Evolutionary conservation across 1,140 invertebrate genomes (phyloP), one percentile per base, ranked within the genome.

Genomic region (Muscidifurax raptorellus): DNA sequence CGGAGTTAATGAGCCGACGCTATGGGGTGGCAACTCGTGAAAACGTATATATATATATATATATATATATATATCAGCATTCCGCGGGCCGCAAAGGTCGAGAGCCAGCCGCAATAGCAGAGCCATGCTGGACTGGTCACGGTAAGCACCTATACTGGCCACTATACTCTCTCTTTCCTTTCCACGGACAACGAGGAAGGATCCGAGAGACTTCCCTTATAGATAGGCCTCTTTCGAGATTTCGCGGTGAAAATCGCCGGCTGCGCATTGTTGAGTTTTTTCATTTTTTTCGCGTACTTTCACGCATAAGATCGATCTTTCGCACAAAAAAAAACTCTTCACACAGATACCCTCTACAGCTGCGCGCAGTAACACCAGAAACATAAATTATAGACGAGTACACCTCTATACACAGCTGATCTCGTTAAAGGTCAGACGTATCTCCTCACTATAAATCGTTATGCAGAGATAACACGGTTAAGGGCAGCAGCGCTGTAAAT

Each of bases 391-490:
- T n/a, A 72, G 44, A 5, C 22, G 13, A 80, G n/a, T n/a, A n/a
- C n/a, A 74, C 5, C 44, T 28, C 69, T 59, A n/a, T 2, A 59
- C n/a, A 9, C 67, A 6, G 69, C 67, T 36, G 44, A 72, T 81
- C 81, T 82, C 47, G 72, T 82, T 82, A 82, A 74, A 82, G 71
- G n/a, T 76, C 59, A 18, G 66, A 30, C 30, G 72, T 22, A 32
- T 28, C 30, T 59, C 22, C 52, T 5, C 18, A 67, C 44, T 32
- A 76, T 82, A 75, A 82, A 82, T 82, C 81, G n/a, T 76, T 44
- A 64, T 76, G 52, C 18, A 64, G 32, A 82, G 81, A 76, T 82
- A 66, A 67, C 44, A 9, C 28, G 25, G 40, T 75, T 82, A 59
- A 64, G 69, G 44, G 69, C n/a, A 18, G 36, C n/a, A 44, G 52